These are phyloP conservation scores for Xanthostigma xanthostigma DNA, from an alignment of 2,888 invertebrate species.

Conservation along the genomic window DNA sequence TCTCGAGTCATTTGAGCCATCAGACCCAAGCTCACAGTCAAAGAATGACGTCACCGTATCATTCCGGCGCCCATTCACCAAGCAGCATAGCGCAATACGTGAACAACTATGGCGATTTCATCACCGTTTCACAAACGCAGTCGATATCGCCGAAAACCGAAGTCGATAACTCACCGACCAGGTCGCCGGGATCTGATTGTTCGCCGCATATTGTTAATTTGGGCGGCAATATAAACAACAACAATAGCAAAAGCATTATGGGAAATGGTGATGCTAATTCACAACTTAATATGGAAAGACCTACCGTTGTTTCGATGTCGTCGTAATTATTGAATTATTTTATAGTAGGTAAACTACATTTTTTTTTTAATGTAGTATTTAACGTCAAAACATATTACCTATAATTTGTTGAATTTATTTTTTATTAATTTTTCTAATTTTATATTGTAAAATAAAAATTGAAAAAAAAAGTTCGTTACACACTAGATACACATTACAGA, in stretches of 20 bases:
- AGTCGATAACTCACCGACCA: slow-evolving; percentile 23
- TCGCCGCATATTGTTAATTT: neutral
- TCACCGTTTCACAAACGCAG: slow-evolving; percentile 22
- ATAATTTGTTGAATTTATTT: neutral
- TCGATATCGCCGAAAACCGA: slow-evolving; percentile 27
- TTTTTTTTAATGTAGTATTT: too few species aligned
- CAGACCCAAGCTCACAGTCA: slow-evolving; percentile 13
- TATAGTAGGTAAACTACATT: neutral
- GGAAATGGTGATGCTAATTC: slow-evolving; percentile 7
- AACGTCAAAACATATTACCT: too few species aligned
- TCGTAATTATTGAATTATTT: slow-evolving; percentile 12
- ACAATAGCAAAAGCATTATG: slow-evolving; percentile 6
- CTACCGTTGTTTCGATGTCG: slow-evolving; percentile 27
- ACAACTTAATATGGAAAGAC: slow-evolving; percentile 18
- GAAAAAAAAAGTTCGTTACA: neutral
- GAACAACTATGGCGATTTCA: neutral
- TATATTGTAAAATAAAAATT: neutral
- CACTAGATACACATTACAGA: too few species aligned
- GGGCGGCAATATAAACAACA: slow-evolving; percentile 8
- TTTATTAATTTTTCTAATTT: neutral
- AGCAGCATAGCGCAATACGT: neutral
- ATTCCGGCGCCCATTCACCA: neutral
- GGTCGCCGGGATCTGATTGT: slow-evolving; percentile 1
- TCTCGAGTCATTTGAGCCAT: neutral
- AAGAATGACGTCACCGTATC: neutral